Evolutionary conservation across 2,797 vertebrate genomes (phyloP).

Genomic region (Phrynocephalus guinanensis): DNA sequence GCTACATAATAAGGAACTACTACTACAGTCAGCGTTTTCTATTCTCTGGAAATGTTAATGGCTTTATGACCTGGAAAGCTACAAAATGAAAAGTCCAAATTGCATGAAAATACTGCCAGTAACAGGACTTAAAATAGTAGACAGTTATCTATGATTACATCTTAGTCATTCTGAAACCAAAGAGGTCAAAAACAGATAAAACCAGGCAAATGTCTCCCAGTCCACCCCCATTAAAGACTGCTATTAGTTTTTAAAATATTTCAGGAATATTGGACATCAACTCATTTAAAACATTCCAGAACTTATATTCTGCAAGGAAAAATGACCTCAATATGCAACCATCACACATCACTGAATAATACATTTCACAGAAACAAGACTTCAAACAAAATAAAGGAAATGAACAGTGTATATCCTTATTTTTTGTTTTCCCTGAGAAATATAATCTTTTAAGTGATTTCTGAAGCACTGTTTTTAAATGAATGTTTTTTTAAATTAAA

Average conservation of each 20-base stretch:
- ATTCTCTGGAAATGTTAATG: neutral
- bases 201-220: neutral
- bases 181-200: neutral
- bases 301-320: constrained; percentile 22
- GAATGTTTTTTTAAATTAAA: neutral
- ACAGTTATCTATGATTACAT: neutral
- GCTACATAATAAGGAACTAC: neutral
- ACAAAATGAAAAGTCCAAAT: constrained; percentile 10
- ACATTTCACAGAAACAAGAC: constrained; percentile 3
- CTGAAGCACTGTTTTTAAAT: neutral
- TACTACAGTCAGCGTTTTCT: constrained; percentile 28
- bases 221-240: neutral
- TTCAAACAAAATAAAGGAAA: constrained; percentile 55
- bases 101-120: neutral
- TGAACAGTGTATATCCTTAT: constrained; percentile 48
- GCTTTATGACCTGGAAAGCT: neutral
- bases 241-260: neutral
- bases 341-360: neutral
- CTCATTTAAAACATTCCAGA: neutral
- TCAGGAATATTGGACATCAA: neutral
- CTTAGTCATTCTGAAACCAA: neutral
- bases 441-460: neutral
- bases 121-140: constrained; percentile 5
- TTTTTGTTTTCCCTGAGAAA: constrained; percentile 1
- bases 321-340: constrained; percentile 6